These are phyloP conservation scores for Lycorma delicatula DNA, from an alignment of 1,140 invertebrate species.

Conservation along the genomic window DNA sequence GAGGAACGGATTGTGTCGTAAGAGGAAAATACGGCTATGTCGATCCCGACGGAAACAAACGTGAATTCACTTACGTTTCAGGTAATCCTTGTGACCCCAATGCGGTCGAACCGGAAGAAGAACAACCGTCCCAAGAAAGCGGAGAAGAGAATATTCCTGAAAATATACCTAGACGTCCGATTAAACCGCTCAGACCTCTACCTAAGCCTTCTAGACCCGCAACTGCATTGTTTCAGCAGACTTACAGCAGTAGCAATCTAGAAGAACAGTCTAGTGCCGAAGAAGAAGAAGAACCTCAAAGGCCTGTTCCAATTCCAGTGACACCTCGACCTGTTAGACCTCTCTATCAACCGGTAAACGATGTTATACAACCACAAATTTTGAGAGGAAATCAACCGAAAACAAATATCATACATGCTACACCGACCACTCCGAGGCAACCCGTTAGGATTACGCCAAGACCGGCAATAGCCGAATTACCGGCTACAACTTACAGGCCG, in stretches of 20 bases:
- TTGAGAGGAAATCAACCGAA: constrained; percentile 41
- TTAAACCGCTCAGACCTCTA: constrained; percentile 15
- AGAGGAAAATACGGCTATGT: constrained; percentile 82
- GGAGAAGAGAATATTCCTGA: constrained; percentile 34
- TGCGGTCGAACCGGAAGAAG: constrained; percentile 56
- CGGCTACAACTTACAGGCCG: constrained; percentile 55
- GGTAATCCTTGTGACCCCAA: constrained; percentile 83
- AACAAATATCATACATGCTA: constrained; percentile 25
- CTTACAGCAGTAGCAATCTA: constrained; percentile 28
- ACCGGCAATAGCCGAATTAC: constrained; percentile 42
- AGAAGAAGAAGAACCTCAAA: constrained; percentile 48
- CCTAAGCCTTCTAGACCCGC: constrained; percentile 30
- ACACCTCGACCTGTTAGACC: constrained; percentile 40
- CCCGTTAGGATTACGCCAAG: constrained; percentile 50
- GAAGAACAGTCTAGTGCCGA: constrained; percentile 27
- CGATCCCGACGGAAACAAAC: constrained; percentile 77
- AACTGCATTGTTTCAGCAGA: constrained; percentile 35
- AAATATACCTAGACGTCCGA: constrained; percentile 27
- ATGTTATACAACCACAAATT: constrained; percentile 36
- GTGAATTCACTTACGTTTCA: constrained; percentile 83
- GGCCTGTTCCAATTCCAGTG: constrained; percentile 53
- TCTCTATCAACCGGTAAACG: constrained; percentile 31
- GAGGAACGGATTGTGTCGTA: constrained; percentile 77
- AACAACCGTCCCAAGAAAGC: constrained; percentile 35
- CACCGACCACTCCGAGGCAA: constrained; percentile 14